phyloP scores from a whole-genome alignment of 1,140 invertebrate species.

The Eriosoma lanigerum region DNA sequence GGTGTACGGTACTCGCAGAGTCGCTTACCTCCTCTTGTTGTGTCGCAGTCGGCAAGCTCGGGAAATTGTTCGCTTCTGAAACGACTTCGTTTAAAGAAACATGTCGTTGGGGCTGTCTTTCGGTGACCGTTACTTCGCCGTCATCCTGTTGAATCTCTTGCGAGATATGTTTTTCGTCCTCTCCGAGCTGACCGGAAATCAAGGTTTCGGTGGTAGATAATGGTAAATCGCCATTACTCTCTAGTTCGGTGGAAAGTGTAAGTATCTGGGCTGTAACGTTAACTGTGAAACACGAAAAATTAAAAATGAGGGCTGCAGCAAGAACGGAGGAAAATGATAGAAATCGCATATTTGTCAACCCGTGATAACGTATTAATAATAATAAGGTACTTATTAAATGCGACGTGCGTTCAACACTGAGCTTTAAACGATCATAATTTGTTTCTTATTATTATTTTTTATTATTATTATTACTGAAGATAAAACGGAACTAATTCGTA shows the following conservation, averaged over 20 bases:
- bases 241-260: neutral
- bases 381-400: no score
- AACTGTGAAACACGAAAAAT: neutral
- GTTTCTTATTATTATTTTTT: neutral
- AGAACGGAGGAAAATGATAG: neutral
- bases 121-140: neutral
- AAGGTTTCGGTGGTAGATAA: neutral
- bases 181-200: neutral
- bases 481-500: neutral
- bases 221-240: neutral
- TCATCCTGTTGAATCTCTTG: no score
- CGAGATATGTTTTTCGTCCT: no score
- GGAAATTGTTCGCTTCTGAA: neutral
- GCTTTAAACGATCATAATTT: neutral
- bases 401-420: neutral
- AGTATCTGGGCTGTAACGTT: neutral
- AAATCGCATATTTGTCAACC: constrained; percentile 9
- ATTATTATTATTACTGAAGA: no score
- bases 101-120: neutral
- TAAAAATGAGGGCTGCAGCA: neutral
- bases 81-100: neutral
- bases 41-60: neutral
- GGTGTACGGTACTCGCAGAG: neutral
- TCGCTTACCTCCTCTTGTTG: neutral
- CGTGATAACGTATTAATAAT: no score